These are phyloP conservation scores for Isaurus tuberculatus DNA, from an alignment of 92 coral and sea anemone species.

Conservation along the genomic window DNA sequence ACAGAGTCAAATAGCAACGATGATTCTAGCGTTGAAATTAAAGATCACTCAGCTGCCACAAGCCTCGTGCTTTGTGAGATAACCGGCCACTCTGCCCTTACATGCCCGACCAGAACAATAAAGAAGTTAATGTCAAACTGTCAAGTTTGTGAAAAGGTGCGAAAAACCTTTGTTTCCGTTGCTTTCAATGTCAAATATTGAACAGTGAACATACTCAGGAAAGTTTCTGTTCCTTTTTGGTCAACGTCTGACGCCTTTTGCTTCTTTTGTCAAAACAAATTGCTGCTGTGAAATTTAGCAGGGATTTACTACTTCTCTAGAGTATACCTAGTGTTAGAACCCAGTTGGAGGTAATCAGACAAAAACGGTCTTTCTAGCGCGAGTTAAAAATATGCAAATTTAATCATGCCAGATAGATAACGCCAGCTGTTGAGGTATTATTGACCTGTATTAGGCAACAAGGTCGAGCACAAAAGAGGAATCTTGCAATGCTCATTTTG, in stretches of 20 bases:
- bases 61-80: constrained; percentile 42
- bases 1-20: not conserved
- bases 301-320: constrained; percentile 27
- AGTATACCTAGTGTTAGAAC: not conserved
- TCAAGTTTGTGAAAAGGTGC: constrained; percentile 55
- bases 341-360: not conserved
- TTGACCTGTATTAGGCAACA: constrained; percentile 19
- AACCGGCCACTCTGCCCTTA: constrained; percentile 52
- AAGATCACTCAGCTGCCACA: constrained; percentile 31
- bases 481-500: constrained; percentile 29
- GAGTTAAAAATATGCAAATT: constrained; percentile 28
- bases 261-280: not conserved
- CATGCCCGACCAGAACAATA: constrained; percentile 66
- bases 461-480: constrained; percentile 15
- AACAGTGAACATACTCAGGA: constrained; percentile 18
- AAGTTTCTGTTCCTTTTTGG: not conserved
- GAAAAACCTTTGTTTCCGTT: constrained; percentile 34
- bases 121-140: constrained; percentile 58
- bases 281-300: constrained; percentile 28
- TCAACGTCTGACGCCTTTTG: not conserved
- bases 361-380: not conserved
- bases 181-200: constrained; percentile 1
- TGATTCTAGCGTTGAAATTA: constrained; percentile 22
- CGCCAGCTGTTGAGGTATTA: constrained; percentile 29
- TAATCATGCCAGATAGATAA: constrained; percentile 23